These are phyloP conservation scores for Teinopalpus imperialis DNA, from an alignment of 2,888 invertebrate genomes.

Conservation along the genomic window DNA sequence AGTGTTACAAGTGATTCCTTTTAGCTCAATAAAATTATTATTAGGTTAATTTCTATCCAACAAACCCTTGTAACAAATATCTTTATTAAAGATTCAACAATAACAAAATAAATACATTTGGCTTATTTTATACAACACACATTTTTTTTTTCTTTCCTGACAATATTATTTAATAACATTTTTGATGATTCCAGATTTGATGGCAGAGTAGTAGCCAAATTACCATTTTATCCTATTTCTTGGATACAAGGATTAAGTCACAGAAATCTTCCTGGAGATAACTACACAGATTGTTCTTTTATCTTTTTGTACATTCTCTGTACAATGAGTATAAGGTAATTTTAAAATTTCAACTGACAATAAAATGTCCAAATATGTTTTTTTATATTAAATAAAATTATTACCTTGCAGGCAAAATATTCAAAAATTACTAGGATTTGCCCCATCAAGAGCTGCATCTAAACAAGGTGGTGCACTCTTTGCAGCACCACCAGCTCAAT, in stretches of 20 bases:
- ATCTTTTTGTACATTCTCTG: constrained; percentile 99
- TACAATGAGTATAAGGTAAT: constrained; percentile 98
- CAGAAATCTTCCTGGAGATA: constrained; percentile 96
- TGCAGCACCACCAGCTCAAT: constrained; percentile 90
- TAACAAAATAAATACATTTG: too few relatives aligned
- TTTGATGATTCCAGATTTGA: constrained; percentile 91
- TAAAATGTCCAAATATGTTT: neutral
- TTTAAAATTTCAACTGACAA: constrained; percentile 33
- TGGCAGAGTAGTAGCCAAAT: constrained; percentile 97
- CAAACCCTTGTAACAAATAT: too few relatives aligned
- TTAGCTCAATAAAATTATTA: too few relatives aligned
- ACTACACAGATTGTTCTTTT: constrained; percentile 99
- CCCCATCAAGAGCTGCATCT: constrained; percentile 97
- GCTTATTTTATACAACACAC: too few relatives aligned
- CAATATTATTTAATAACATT: too few relatives aligned
- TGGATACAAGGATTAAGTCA: constrained; percentile 99
- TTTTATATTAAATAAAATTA: neutral
- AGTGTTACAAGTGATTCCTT: too few relatives aligned
- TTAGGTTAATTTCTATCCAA: too few relatives aligned
- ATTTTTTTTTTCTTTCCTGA: too few relatives aligned
- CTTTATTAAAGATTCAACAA: too few relatives aligned
- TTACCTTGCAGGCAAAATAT: constrained; percentile 92
- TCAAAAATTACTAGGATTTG: constrained; percentile 97
- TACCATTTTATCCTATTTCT: constrained; percentile 97
- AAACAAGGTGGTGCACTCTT: constrained; percentile 96